Evolutionary conservation across 2,888 invertebrate species (phyloP).

Genomic region (Drosophila koepferae): DNA sequence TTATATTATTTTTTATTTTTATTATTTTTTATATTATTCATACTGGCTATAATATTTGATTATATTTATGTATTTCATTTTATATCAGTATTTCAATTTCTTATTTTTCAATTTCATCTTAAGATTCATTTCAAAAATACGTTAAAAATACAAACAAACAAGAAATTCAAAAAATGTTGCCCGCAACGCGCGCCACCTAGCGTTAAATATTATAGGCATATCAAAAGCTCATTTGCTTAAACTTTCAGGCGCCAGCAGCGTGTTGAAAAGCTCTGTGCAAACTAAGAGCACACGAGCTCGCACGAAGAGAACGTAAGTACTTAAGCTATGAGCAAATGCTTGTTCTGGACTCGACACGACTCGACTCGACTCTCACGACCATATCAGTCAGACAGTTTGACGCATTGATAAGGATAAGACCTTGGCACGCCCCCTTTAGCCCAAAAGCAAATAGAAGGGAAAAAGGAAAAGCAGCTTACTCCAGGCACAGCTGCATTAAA

Average conservation of each 20-base stretch:
- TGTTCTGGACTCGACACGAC: not conserved
- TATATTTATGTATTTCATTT: not conserved
- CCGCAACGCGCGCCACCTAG: constrained; percentile 32
- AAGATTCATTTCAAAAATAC: not conserved
- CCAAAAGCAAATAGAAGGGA: not conserved
- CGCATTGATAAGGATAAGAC: constrained; percentile 70
- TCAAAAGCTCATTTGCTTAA: constrained; percentile 3
- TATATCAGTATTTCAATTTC: not conserved
- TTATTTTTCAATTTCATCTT: accelerated
- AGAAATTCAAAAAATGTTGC: not conserved
- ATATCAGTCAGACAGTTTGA: constrained; percentile 36
- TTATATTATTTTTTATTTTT: too few relatives aligned
- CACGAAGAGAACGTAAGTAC: not conserved
- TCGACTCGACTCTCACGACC: not conserved
- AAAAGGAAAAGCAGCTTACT: constrained; percentile 7
- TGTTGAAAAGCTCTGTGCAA: constrained; percentile 37
- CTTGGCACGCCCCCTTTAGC: constrained; percentile 30
- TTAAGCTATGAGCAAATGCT: constrained; percentile 26
- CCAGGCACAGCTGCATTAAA: constrained; percentile 45
- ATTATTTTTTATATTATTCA: too few relatives aligned
- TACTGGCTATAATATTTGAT: too few relatives aligned
- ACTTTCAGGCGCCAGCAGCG: not conserved
- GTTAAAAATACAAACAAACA: not conserved
- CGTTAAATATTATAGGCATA: not conserved
- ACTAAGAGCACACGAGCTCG: not conserved